phyloP scores from a whole-genome alignment of 1,140 invertebrate species.

The Sycophaga agraensis region DNA sequence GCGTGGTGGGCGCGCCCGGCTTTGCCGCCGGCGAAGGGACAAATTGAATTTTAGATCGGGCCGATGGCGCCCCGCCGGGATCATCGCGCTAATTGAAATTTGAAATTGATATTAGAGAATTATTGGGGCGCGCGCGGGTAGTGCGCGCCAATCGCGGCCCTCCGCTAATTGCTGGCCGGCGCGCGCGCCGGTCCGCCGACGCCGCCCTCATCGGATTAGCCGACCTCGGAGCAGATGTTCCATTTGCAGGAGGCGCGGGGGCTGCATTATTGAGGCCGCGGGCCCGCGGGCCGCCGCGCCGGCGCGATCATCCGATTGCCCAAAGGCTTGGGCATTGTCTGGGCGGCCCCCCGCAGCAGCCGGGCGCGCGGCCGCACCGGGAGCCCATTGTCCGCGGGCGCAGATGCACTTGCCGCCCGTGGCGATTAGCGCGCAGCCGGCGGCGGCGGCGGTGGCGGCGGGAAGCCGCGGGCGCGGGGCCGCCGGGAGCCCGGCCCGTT shows the following conservation, averaged over 20 bases:
- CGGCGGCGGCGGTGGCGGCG: constrained; percentile 33
- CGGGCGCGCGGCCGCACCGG: too few species aligned
- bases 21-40: constrained; percentile 44
- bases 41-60: constrained; percentile 61
- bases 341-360: too few species aligned
- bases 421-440: constrained; percentile 27
- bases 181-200: background rate
- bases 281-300: background rate
- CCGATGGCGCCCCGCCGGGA: constrained; percentile 41
- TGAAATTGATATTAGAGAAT: constrained; percentile 62
- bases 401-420: too few species aligned
- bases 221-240: constrained; percentile 7
- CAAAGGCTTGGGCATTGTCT: background rate
- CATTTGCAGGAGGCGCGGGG: too few species aligned
- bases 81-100: constrained; percentile 62
- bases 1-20: too few species aligned
- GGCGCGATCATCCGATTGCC: constrained; percentile 43
- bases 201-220: background rate
- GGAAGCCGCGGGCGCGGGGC: constrained; percentile 12
- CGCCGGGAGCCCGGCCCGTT: too few species aligned
- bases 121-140: constrained; percentile 42
- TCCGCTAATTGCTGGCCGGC: constrained; percentile 30
- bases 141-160: background rate
- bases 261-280: background rate
- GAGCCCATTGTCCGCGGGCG: too few species aligned